Evolutionary conservation across 2,888 invertebrate species (phyloP).

Genomic region (Drosophila mulleri): DNA sequence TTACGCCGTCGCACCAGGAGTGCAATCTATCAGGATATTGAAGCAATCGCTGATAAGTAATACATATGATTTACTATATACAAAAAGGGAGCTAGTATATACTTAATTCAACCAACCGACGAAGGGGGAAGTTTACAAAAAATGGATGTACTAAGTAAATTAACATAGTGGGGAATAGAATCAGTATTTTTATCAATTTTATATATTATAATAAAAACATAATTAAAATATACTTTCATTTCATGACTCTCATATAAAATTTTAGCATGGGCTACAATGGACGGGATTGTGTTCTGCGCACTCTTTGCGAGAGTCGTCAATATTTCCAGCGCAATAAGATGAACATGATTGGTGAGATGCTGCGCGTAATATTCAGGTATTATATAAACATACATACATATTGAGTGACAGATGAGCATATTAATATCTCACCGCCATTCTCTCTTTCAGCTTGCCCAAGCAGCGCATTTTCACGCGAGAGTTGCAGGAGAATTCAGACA

Average conservation of each 20-base stretch:
- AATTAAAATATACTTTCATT: too few relatives aligned
- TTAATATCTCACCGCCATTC: not conserved
- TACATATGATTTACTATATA: not conserved
- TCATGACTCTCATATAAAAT: too few relatives aligned
- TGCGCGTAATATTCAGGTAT: conserved; percentile 90
- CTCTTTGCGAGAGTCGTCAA: conserved; percentile 91
- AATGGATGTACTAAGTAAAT: too few relatives aligned
- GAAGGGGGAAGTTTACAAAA: not conserved
- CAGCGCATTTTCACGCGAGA: conserved; percentile 88
- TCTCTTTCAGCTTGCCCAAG: conserved; percentile 87
- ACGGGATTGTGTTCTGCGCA: conserved; percentile 89
- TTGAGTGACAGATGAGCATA: not conserved
- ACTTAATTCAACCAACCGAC: not conserved
- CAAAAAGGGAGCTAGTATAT: not conserved
- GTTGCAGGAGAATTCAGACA: conserved; percentile 88
- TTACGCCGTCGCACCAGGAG: conserved; percentile 86
- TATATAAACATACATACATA: not conserved
- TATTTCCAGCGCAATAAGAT: conserved; percentile 88
- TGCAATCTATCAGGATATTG: conserved; percentile 78
- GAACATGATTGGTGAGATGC: conserved; percentile 89
- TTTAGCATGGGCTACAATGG: conserved; percentile 91
- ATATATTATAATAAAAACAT: too few relatives aligned
- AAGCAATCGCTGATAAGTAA: conserved; percentile 88
- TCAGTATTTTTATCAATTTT: too few relatives aligned
- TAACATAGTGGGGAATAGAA: too few relatives aligned